Base-by-base conservation (phyloP, 2,888 invertebrate genomes). In the Microctonus brassicae region DNA sequence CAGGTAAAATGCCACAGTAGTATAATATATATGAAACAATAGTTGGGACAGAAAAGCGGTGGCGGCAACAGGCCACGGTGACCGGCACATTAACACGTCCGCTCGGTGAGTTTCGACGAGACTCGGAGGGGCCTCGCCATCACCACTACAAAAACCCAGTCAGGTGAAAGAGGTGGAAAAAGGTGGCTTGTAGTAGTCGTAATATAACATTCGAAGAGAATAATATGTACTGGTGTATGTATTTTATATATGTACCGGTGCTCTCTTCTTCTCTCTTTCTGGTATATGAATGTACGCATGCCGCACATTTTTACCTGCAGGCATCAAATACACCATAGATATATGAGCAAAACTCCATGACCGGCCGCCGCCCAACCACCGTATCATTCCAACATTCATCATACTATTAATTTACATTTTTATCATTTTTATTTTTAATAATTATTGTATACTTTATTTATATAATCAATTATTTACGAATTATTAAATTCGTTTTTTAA, bases 71-170 rank as follows among this genome's bases (percentile, higher is more conserved):
- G 80, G 79, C 81, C 79, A 82, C 81, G 81, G 83, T 83, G 82
- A 84, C 84, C 84, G 84, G 84, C 83, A 84, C 84, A 81, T 84
- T 83, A 83, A 84, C 83, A 80, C 83, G 81, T 80, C 72, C 80
- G 75, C 77, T 82, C 83, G 84, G 81, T 69, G 75, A 79, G 79
- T 76, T 81, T 83, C 83, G 83, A 82, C 75, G 76, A 66, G 76
- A 76, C 78, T 82, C 84, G 83, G 82, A 76, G 76, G 79, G 80
- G 36, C 66, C 57, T 57, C 57, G 66, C 57, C 55, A 58, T 29
- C 58, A 33, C 33, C n/a, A n/a, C n/a, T n/a, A n/a, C n/a, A n/a
- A n/a, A n/a, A 58, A 39, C 79, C 82, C 82, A 83, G 17, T 47
- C 47, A 58, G 82, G 81, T 82, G 79, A 79, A 79, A 77, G 66